These are phyloP conservation scores for Panorpa germanica DNA, from an alignment of 2,888 invertebrate species.

Conservation along the genomic window DNA sequence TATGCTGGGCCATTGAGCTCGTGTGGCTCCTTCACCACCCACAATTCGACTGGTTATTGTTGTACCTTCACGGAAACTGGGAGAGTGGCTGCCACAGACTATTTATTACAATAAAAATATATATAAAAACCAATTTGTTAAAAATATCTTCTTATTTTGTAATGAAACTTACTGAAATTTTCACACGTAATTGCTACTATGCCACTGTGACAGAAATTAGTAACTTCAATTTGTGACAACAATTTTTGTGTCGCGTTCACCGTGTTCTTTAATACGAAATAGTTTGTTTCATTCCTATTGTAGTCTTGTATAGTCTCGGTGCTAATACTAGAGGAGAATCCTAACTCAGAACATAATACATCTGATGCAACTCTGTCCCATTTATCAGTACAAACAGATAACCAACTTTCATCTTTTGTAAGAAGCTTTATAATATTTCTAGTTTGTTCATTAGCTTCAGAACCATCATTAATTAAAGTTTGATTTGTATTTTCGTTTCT, in stretches of 20 bases:
- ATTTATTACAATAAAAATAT: too few relatives aligned
- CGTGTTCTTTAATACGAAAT: too few relatives aligned
- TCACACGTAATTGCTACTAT: too few relatives aligned
- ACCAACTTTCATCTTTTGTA: constrained; percentile 18
- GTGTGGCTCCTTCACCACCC: constrained; percentile 27
- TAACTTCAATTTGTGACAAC: too few relatives aligned
- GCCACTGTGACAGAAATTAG: too few relatives aligned
- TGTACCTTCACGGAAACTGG: constrained; percentile 15
- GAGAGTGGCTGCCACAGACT: constrained; percentile 24
- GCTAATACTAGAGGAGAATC: too few relatives aligned
- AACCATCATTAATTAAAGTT: constrained; percentile 10
- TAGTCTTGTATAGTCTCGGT: too few relatives aligned
- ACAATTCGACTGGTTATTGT: constrained; percentile 25
- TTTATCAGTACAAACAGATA: constrained; percentile 29
- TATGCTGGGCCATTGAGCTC: constrained; percentile 35
- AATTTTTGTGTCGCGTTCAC: too few relatives aligned
- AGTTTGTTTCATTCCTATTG: background rate
- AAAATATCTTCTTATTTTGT: too few relatives aligned
- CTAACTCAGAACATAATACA: constrained; percentile 31
- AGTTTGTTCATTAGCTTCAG: constrained; percentile 12
- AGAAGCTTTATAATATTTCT: constrained; percentile 13
- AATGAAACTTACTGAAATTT: too few relatives aligned
- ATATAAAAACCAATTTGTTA: constrained; percentile 2
- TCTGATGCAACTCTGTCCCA: constrained; percentile 33
- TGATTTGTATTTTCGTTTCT: constrained; percentile 10